Percentiles rank a stretch among this genome's conserved stretches.
Evolutionary conservation across 2,888 invertebrate species (phyloP).

Genomic region (Himalopsyche kuldschensis): DNA sequence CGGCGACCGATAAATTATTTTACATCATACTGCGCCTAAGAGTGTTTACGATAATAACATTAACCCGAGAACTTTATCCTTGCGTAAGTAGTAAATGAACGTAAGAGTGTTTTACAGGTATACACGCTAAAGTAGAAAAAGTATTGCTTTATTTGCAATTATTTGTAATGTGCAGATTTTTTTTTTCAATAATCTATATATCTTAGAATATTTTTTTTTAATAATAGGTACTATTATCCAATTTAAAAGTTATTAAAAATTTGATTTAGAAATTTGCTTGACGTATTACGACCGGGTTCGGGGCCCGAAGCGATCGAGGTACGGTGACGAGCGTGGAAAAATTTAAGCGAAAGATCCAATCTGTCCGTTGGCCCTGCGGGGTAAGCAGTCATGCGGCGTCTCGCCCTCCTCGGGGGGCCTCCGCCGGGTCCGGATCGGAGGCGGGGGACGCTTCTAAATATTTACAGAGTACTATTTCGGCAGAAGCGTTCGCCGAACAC

Average conservation of each 20-base stretch:
- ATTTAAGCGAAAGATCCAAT: conserved; percentile 26
- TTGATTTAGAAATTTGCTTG: conserved; percentile 39
- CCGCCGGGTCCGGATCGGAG: background rate
- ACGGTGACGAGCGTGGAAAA: conserved; percentile 33
- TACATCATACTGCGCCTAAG: conserved; percentile 8
- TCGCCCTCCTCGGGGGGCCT: conserved; percentile 7
- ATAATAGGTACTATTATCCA: conserved; percentile 33
- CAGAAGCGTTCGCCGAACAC: background rate
- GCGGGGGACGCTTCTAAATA: background rate
- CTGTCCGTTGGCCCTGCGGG: conserved; percentile 31
- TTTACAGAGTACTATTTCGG: conserved; percentile 9
- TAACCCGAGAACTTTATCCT: conserved; percentile 30
- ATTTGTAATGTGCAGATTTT: conserved; percentile 40
- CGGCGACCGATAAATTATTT: background rate
- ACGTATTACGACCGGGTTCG: conserved; percentile 31
- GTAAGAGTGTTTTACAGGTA: conserved; percentile 30
- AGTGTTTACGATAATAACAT: conserved; percentile 7
- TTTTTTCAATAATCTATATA: conserved; percentile 37
- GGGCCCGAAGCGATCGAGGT: conserved; percentile 27
- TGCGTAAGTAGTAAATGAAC: conserved; percentile 22
- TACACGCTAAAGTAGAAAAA: conserved; percentile 40
- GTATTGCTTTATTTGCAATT: conserved; percentile 41
- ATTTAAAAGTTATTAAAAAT: conserved; percentile 37
- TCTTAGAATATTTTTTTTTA: conserved; percentile 37
- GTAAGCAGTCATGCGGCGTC: conserved; percentile 24